Evolutionary conservation across 2,797 vertebrate genomes (phyloP).

Genomic region (Acanthurus leucopareius): DNA sequence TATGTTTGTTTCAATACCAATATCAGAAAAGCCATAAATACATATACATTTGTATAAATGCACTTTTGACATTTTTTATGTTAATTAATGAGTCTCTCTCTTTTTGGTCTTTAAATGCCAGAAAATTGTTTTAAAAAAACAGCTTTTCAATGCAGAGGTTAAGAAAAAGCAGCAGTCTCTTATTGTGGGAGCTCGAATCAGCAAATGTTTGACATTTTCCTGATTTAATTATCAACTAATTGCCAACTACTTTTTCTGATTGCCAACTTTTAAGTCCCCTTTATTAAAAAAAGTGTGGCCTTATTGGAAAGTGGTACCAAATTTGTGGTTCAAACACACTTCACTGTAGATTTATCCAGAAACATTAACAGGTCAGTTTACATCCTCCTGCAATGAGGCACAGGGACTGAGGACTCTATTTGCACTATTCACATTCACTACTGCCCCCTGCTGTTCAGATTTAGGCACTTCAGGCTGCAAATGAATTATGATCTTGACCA

Average conservation of each 20-base stretch:
- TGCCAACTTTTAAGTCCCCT: too few species aligned
- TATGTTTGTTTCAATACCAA: too few species aligned
- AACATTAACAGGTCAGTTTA: not conserved
- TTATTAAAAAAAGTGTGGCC: not conserved
- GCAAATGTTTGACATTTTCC: not conserved
- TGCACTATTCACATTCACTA: conserved; percentile 1
- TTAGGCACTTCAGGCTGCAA: not conserved
- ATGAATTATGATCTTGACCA: not conserved
- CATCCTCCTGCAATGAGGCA: not conserved
- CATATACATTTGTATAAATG: too few species aligned
- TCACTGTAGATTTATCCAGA: not conserved
- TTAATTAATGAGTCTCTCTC: not conserved
- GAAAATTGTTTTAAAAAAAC: too few species aligned
- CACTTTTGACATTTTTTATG: too few species aligned
- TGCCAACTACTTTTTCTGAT: not conserved
- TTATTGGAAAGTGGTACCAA: not conserved
- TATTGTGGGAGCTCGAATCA: not conserved
- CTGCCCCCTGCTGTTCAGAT: conserved; percentile 63
- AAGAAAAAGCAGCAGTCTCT: not conserved
- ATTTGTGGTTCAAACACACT: too few species aligned
- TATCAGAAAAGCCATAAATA: too few species aligned
- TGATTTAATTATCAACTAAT: too few species aligned
- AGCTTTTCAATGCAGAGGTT: not conserved
- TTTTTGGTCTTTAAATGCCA: not conserved
- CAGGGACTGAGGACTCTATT: not conserved